Evolutionary conservation across 2,888 invertebrate species (phyloP), one percentile per base, ranked within the genome.

Genomic region (Punctoribates punctum): DNA sequence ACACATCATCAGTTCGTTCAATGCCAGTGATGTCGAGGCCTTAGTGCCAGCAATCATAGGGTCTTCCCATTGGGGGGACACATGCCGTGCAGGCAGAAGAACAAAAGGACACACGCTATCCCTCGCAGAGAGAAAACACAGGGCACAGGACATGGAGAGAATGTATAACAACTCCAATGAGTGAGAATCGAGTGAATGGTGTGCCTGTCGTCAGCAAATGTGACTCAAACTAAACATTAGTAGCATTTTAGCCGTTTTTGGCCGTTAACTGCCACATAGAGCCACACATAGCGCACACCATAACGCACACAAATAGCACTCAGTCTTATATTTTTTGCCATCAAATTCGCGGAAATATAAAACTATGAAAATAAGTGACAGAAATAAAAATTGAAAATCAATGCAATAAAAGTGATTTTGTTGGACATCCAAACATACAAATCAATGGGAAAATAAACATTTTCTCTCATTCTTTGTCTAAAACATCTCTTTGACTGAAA

Each of bases 201-300:
- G 13, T n/a, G 57, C 25, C 57, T 57, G 57, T 57, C 57, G 57
- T 57, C 57, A 57, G 57, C 57, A 57, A 23, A 23, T 57, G 57
- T 57, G 57, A 57, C 57, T 57, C 57, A 57, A 57, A 57, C 57
- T 57, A 57, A 57, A 57, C 57, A 57, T 57, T 57, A 57, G 57
- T 51, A n/a, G 13, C 57, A 23, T 57, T 57, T 51, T 51, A 20
- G 25, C 57, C 25, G 23, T 20, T 57, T 57, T 51, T 51, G 8
- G 25, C 57, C 25, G 23, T 20, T 20, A 57, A 57, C 57, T 57
- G 51, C 5, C 51, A 8, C 5, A 51, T 4, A 51, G 20, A 5
- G 51, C 2, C 51, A 17, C 4, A 51, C 34, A 34, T 8, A 34
- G 4, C 34, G 5, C 51, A 51, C 20, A 51, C 48, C 48, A 48